phyloP scores from a whole-genome alignment of 2,888 invertebrate genomes.

The Lysandra coridon region DNA sequence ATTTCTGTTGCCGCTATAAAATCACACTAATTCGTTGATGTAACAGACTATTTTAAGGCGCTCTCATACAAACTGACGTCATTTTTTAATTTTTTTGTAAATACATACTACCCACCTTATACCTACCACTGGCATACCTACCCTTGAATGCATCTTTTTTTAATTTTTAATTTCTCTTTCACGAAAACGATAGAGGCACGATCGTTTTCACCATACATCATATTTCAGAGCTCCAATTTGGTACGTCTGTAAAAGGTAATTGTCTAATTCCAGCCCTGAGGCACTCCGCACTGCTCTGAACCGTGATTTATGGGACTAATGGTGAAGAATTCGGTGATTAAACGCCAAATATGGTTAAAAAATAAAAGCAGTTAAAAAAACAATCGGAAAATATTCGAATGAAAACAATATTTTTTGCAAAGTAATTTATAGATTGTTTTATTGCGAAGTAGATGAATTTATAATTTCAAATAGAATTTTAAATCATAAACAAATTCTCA shows the following conservation, averaged over 20 bases:
- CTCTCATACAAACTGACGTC: no score
- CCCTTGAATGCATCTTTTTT: not conserved
- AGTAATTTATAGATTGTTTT: no score
- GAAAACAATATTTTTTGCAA: no score
- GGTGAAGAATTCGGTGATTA: slow-evolving; percentile 1
- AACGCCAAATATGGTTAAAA: not conserved
- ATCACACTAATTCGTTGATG: no score
- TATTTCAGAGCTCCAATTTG: slow-evolving; percentile 24
- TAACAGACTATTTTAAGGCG: no score
- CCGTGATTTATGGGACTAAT: slow-evolving; percentile 23
- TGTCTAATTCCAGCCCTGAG: slow-evolving; percentile 18
- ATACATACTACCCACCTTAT: no score
- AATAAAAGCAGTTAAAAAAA: no score
- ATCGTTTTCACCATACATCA: slow-evolving; percentile 21
- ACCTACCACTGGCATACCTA: not conserved
- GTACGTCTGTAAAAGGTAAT: slow-evolving; percentile 18
- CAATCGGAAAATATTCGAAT: not conserved
- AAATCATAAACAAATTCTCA: no score
- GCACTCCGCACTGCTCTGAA: not conserved
- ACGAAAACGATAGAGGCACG: slow-evolving; percentile 3
- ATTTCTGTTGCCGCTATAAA: no score
- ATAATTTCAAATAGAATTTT: no score
- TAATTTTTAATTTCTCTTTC: slow-evolving; percentile 25
- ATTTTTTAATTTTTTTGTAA: no score
- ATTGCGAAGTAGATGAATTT: no score